A percentile compares a stretch with the other conserved stretches of the same genome.
Conservation (phyloP, 2,888 invertebrate genomes). For the Tromatobia lineatoria region DNA sequence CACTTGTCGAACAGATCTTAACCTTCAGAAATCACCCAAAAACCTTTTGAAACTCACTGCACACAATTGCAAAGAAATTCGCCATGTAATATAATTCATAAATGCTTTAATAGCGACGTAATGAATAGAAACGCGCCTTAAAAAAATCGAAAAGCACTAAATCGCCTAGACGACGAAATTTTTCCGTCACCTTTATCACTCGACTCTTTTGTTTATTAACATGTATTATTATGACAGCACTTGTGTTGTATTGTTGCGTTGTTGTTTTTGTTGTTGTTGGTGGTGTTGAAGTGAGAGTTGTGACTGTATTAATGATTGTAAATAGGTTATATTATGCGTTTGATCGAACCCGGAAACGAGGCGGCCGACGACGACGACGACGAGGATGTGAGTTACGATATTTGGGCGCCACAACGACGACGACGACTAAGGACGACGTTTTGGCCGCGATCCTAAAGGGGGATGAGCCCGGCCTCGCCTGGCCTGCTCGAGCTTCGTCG, state of each 20-base stretch:
- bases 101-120: background rate
- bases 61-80: background rate
- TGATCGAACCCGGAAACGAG: constrained; percentile 22
- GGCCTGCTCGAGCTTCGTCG: constrained; percentile 78
- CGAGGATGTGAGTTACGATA: constrained; percentile 23
- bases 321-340: background rate
- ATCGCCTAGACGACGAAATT: background rate
- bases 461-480: constrained; percentile 62
- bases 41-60: background rate
- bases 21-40: background rate
- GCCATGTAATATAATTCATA: background rate
- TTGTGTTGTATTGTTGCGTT: background rate
- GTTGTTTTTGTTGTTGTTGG: background rate
- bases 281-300: background rate
- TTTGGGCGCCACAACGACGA: constrained; percentile 29
- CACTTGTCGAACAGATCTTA: background rate
- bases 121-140: background rate
- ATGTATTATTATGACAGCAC: constrained; percentile 34
- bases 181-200: background rate
- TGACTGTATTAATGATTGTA: background rate
- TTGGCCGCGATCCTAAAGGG: constrained; percentile 37
- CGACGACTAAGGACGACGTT: constrained; percentile 43
- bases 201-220: background rate
- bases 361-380: constrained; percentile 39
- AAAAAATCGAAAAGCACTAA: background rate